Base-by-base conservation (phyloP, 2,888 invertebrate genomes). In the Noctuana brunneofusca region DNA sequence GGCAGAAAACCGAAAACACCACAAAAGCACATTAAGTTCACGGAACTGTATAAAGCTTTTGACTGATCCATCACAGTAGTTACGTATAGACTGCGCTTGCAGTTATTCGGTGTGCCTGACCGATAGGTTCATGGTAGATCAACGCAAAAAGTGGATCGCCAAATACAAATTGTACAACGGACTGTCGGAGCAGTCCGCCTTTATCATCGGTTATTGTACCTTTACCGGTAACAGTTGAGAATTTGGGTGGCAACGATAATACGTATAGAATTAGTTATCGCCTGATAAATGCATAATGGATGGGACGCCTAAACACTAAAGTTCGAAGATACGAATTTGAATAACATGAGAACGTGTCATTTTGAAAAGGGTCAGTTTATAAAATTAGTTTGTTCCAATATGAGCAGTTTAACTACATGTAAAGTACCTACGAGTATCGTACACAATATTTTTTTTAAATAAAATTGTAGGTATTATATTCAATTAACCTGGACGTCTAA, bases 111-210 rank as follows among this genome's bases (percentile, higher is more conserved):
- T 30, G 49, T 53, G 55, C 41, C 41, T 55, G 62, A 62, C 62
- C 62, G 62, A 62, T 55, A 38, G 41, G 63, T 67, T 67, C 67
- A 68, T 54, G 66, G 68, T 60, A 63, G 65, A 68, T 68, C 66
- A 64, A 46, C 41, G 54, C 62, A 62, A 66, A 68, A 69, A 69
- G 65, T 62, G 64, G 63, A 62, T 32, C 65, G 63, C 49, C 48
- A 57, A 65, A 66, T 64, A 62, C 20, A 55, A 55, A 62, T 49
- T 49, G 38, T 49, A 55, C 62, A 62, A 62, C 62, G 62, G 62
- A 14, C 55, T 62, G 27, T 55, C 14, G 55, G 12, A 20, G 24
- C 49, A 27, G 54, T 32, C 62, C 14, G 54, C 41, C 62, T 55
- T 55, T 62, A 55, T 55, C 55, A 43, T 54, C 62, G 62, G 55